A percentile compares a stretch with the other conserved stretches of the same genome.
Conservation (phyloP, 2,113 vertebrate species). For the Halcyon senegalensis region DNA sequence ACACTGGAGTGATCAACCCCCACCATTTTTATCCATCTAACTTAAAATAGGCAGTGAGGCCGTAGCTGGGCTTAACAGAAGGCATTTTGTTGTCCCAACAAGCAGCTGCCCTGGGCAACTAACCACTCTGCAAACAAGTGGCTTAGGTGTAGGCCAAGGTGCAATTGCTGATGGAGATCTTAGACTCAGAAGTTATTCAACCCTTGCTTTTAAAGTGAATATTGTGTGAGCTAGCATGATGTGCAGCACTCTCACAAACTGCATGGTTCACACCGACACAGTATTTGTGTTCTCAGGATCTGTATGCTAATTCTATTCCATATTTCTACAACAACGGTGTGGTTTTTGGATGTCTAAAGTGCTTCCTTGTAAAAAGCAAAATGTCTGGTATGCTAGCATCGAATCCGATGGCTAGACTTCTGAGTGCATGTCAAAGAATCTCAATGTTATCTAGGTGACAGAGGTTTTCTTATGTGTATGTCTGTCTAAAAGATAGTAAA, state of each 20-base stretch:
- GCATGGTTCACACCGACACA: rapidly evolving
- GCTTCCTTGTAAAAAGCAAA: background rate
- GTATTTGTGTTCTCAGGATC: background rate
- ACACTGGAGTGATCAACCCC: background rate
- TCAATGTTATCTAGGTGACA: background rate
- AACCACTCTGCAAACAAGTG: background rate
- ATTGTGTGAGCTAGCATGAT: background rate
- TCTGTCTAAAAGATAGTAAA: background rate
- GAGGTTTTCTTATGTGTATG: background rate
- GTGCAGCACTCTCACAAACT: rapidly evolving
- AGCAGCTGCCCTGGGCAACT: slow-evolving; percentile 18
- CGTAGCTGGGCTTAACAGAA: background rate
- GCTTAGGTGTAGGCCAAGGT: background rate
- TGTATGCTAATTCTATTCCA: background rate
- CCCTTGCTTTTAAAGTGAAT: background rate
- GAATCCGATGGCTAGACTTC: background rate
- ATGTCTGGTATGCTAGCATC: background rate
- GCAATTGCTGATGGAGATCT: background rate
- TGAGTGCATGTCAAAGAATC: background rate
- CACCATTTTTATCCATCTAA: background rate
- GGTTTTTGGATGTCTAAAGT: background rate
- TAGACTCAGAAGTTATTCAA: background rate
- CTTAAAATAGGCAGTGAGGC: slow-evolving; percentile 46
- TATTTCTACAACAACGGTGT: background rate
- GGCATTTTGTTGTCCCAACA: background rate